Evolutionary conservation across 37 sponge, comb jelly and placozoan genomes (phyloP), one percentile per base, ranked within the genome.

Genomic region (Crambe crambe): DNA sequence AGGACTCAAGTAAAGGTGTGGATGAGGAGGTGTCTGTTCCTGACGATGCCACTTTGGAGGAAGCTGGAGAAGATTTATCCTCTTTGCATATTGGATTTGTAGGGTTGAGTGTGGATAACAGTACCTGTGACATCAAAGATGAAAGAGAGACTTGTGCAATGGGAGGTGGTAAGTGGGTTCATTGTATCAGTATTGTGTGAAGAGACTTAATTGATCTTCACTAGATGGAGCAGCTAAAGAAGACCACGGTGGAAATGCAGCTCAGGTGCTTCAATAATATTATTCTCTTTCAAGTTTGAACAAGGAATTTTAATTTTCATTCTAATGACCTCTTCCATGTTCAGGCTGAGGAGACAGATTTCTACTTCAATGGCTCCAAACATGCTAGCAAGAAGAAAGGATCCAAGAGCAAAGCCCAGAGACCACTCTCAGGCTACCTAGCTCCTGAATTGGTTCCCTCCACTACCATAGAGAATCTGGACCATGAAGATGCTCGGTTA

Each of bases 401-500:
- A 32, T 0, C 5, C 36, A 29, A 27, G n/a, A 72, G 60, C 23
- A 73, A 72, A 32, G 17, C 26, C 21, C 8, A 37, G 3, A 30
- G 82, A 25, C 74, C 82, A 32, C 61, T 37, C 31, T 82, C 82
- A 40, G 82, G 82, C 54, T 82, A 73, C 66, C 27, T 58, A 3
- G 43, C 37, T n/a, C 84, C 77, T 21, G 70, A 70, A 2, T 29
- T 26, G 18, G 44, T 73, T 2, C 58, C 63, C 31, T 37, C 51
- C 51, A 29, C 66, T 17, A 20, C 2, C 29, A 71, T 78, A 1
- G 21, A 42, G 26, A 67, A 27, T 65, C 80, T 86, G 37, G 86
- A 79, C 21, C 74, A 73, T 29, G 75, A 72, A n/a, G 86, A 86
- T 42, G 37, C 36, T 36, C 62, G 88, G 31, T 58, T 90, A 31